Evolutionary conservation across 2,888 invertebrate species (phyloP).

Genomic region (Orthonevra nobilis): DNA sequence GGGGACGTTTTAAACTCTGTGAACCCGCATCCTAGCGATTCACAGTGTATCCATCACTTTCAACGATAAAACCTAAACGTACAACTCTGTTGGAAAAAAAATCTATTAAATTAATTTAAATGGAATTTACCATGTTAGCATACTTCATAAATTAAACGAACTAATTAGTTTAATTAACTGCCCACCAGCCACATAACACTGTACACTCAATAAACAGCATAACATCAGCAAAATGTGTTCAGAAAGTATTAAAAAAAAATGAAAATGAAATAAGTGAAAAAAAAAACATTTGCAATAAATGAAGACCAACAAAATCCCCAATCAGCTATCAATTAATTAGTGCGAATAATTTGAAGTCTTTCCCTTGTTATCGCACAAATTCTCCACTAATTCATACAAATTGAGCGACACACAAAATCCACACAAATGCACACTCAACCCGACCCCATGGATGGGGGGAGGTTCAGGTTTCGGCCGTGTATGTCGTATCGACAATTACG

Average conservation of each 20-base stretch:
- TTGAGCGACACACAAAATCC: constrained; percentile 20
- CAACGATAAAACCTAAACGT: no score
- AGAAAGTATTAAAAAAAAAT: neutral
- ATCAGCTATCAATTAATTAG: constrained; percentile 64
- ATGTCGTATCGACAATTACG: constrained; percentile 2
- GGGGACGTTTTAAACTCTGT: no score
- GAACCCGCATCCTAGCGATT: no score
- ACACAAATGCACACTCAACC: neutral
- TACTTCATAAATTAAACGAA: constrained; percentile 1
- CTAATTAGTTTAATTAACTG: constrained; percentile 37
- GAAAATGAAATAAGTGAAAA: neutral
- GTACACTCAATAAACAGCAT: constrained; percentile 18
- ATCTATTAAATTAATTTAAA: no score
- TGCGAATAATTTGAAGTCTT: constrained; percentile 41
- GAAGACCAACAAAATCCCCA: constrained; percentile 31
- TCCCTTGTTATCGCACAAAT: constrained; percentile 45
- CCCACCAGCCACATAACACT: neutral
- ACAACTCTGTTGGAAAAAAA: no score
- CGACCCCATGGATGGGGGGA: no score
- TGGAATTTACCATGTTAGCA: neutral
- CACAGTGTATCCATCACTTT: no score
- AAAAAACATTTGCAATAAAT: constrained; percentile 9
- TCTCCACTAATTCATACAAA: constrained; percentile 48
- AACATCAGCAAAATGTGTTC: neutral
- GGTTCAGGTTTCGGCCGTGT: no score